Conservation (phyloP, 2,888 invertebrate species). For the Diloba caeruleocephala region DNA sequence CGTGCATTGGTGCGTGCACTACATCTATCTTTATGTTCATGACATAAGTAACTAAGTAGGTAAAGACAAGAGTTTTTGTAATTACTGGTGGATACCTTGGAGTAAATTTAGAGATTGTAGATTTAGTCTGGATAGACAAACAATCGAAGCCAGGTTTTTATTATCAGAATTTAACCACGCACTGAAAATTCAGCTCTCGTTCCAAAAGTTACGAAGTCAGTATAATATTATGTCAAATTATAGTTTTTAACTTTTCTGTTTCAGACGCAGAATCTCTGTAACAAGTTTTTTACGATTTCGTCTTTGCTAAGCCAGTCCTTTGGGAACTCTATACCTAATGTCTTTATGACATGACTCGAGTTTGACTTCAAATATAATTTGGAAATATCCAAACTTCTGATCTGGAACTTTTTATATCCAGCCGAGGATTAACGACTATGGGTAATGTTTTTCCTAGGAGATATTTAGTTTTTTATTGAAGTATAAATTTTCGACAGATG, state of each 20-base stretch:
- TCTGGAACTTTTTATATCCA: too few species aligned
- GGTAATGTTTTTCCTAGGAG: too few species aligned
- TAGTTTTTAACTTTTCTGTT: constrained; percentile 1
- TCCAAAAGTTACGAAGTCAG: constrained; percentile 2
- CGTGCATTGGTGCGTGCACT: too few species aligned
- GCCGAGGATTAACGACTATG: too few species aligned
- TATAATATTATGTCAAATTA: neutral
- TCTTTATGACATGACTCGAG: constrained; percentile 1
- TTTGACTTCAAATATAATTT: constrained; percentile 1
- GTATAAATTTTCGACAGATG: too few species aligned
- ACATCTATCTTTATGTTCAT: too few species aligned
- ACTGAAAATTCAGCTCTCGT: neutral
- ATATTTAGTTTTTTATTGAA: too few species aligned
- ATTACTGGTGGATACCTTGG: too few species aligned
- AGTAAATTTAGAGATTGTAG: too few species aligned
- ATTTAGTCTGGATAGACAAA: neutral
- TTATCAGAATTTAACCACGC: constrained; percentile 7
- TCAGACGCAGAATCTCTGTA: neutral
- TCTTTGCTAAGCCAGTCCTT: neutral
- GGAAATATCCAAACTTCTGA: constrained; percentile 1
- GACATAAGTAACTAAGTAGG: too few species aligned
- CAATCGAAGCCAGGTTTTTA: neutral
- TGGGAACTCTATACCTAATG: constrained; percentile 2
- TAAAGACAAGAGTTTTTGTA: too few species aligned
- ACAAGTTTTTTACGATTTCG: constrained; percentile 5